Percentiles rank a stretch among this genome's conserved stretches.
phyloP scores from a whole-genome alignment of 2,113 vertebrate genomes.

The Podiceps cristatus region DNA sequence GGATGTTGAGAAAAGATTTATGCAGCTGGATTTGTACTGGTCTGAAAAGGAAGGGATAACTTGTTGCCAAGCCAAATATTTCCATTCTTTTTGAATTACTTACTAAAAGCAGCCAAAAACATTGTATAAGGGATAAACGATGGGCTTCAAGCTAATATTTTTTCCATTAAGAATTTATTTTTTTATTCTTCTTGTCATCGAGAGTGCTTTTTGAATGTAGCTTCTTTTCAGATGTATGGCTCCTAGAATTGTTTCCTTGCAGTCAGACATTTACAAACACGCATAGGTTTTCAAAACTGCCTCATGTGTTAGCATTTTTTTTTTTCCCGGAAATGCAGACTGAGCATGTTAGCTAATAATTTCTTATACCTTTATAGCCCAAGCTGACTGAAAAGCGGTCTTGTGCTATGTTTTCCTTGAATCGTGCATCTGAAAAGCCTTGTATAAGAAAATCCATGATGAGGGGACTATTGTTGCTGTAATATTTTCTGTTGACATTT shows the following conservation, averaged over 20 bases:
- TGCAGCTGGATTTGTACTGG: constrained; percentile 30
- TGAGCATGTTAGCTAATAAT: not conserved
- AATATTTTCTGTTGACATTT: not conserved
- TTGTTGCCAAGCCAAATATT: constrained; percentile 60
- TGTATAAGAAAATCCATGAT: not conserved
- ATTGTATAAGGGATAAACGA: constrained; percentile 44
- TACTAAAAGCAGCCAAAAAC: constrained; percentile 32
- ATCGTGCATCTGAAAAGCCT: not conserved
- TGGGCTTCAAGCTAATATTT: constrained; percentile 61
- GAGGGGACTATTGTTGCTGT: not conserved
- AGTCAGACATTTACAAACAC: not conserved
- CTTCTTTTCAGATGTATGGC: constrained; percentile 18
- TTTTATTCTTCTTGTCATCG: constrained; percentile 51
- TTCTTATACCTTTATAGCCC: not conserved
- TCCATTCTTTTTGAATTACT: constrained; percentile 61
- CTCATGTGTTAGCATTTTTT: not conserved
- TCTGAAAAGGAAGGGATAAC: constrained; percentile 31
- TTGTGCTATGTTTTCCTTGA: constrained; percentile 18
- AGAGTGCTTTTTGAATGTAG: constrained; percentile 5
- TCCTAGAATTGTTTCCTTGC: constrained; percentile 36
- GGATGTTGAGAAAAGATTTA: constrained; percentile 26
- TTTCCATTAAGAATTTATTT: constrained; percentile 70
- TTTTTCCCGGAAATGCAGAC: not conserved
- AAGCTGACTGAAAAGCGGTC: not conserved
- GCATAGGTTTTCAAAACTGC: not conserved